Conservation (phyloP, 2,888 invertebrate species). For the Automeris io region DNA sequence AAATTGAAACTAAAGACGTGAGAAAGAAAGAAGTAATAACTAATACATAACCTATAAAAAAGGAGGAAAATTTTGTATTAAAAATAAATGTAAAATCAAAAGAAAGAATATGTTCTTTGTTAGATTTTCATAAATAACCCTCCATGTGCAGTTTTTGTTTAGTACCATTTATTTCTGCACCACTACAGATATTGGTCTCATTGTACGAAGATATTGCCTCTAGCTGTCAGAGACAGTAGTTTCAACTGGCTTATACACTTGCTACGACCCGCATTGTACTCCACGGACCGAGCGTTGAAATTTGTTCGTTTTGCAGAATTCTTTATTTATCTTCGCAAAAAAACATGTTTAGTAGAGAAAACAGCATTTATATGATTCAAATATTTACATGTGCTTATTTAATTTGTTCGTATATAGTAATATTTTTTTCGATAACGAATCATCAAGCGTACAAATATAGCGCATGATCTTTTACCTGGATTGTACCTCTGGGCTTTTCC, state of each 20-base stretch:
- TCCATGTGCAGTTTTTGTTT: conserved; percentile 28
- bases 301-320: conserved; percentile 15
- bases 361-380: not conserved
- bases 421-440: too few relatives aligned
- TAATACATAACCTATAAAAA: too few relatives aligned
- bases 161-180: conserved; percentile 50
- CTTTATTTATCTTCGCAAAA: conserved; percentile 2
- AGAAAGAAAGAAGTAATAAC: too few relatives aligned
- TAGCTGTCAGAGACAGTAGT: conserved; percentile 60
- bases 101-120: not conserved
- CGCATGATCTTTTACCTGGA: too few relatives aligned
- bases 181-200: conserved; percentile 60
- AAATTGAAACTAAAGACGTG: too few relatives aligned
- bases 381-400: not conserved
- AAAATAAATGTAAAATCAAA: not conserved
- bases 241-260: conserved; percentile 56
- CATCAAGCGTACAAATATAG: too few relatives aligned
- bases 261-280: conserved; percentile 40
- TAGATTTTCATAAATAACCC: too few relatives aligned
- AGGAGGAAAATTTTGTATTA: too few relatives aligned
- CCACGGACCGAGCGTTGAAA: conserved; percentile 29
- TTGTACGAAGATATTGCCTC: conserved; percentile 63
- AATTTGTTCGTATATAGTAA: too few relatives aligned
- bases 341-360: not conserved
- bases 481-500: too few relatives aligned